Conservation (phyloP, 2,797 vertebrate species). For the Trematomus bernacchii region DNA sequence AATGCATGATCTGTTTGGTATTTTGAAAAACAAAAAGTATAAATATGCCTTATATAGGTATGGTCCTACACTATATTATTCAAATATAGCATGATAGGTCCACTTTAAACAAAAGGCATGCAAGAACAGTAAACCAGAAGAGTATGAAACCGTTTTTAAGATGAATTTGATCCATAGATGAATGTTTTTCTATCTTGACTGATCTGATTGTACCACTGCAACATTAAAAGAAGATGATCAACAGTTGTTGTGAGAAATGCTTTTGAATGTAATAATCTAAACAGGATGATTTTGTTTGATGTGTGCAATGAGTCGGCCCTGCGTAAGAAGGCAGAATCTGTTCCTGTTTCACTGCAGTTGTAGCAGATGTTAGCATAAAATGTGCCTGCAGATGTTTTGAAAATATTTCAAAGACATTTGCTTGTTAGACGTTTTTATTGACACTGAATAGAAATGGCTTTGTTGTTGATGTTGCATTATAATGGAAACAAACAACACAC, state of each 20-base stretch:
- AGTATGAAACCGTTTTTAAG: neutral
- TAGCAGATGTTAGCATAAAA: conserved; percentile 71
- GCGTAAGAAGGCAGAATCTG: conserved; percentile 64
- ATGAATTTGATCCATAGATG: neutral
- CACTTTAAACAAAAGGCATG: neutral
- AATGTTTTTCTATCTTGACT: neutral
- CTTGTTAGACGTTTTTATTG: conserved; percentile 49
- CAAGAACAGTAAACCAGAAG: neutral
- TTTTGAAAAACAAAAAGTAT: no score
- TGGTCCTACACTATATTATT: no score
- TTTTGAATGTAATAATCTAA: conserved; percentile 60
- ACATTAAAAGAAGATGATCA: conserved; percentile 36
- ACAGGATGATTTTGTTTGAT: conserved; percentile 69
- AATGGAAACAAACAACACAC: conserved; percentile 25
- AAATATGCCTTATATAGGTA: no score
- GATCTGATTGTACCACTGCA: neutral
- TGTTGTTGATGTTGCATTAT: conserved; percentile 26
- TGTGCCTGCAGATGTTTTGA: conserved; percentile 70
- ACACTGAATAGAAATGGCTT: conserved; percentile 17
- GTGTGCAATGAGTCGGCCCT: conserved; percentile 75
- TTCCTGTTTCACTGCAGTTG: conserved; percentile 53
- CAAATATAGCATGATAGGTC: no score
- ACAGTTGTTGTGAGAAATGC: conserved; percentile 68
- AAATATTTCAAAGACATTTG: conserved; percentile 61
- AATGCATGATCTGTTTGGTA: no score